Evolutionary conservation across 2,888 invertebrate genomes (phyloP).

Genomic region (Unio pictorum): DNA sequence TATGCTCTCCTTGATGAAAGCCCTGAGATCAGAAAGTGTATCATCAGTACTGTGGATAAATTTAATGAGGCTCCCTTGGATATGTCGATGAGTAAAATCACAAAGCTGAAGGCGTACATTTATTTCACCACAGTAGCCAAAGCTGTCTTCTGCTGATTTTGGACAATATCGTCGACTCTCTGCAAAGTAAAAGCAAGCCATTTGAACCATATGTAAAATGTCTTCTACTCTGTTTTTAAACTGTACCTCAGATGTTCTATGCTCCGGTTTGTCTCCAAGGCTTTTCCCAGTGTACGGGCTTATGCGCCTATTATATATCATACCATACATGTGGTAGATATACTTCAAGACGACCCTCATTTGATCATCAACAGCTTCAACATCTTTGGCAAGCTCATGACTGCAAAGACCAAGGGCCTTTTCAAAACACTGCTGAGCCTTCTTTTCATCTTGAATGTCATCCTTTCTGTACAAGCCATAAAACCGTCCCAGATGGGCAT

Average conservation of each 20-base stretch:
- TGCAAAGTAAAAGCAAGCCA: slow-evolving; percentile 15
- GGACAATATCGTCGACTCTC: slow-evolving; percentile 14
- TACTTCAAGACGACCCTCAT: slow-evolving; percentile 10
- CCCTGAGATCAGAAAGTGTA: neutral
- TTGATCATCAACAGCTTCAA: slow-evolving; percentile 12
- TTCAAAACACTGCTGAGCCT: slow-evolving; percentile 25
- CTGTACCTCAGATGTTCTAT: neutral
- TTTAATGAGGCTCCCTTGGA: slow-evolving; percentile 4
- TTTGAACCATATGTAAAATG: slow-evolving; percentile 11
- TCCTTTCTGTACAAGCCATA: slow-evolving; percentile 29
- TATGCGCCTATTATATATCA: slow-evolving; percentile 9
- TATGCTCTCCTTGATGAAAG: slow-evolving; percentile 12
- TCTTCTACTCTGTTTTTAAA: slow-evolving; percentile 9
- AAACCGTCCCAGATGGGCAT: slow-evolving; percentile 33
- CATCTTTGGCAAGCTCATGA: slow-evolving; percentile 1
- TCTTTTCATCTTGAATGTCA: slow-evolving; percentile 11
- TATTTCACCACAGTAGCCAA: slow-evolving; percentile 19
- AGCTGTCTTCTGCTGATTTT: slow-evolving; percentile 13
- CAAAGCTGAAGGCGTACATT: slow-evolving; percentile 17
- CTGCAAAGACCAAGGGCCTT: slow-evolving; percentile 14
- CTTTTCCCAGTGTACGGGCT: slow-evolving; percentile 11
- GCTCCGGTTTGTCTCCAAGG: slow-evolving; percentile 7
- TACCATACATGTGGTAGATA: slow-evolving; percentile 28
- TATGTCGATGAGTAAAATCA: slow-evolving; percentile 14
- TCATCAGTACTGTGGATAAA: neutral